Evolutionary conservation across 2,888 invertebrate species (phyloP), one percentile per base, ranked within the genome.

Genomic region (Zonitis immaculata): DNA sequence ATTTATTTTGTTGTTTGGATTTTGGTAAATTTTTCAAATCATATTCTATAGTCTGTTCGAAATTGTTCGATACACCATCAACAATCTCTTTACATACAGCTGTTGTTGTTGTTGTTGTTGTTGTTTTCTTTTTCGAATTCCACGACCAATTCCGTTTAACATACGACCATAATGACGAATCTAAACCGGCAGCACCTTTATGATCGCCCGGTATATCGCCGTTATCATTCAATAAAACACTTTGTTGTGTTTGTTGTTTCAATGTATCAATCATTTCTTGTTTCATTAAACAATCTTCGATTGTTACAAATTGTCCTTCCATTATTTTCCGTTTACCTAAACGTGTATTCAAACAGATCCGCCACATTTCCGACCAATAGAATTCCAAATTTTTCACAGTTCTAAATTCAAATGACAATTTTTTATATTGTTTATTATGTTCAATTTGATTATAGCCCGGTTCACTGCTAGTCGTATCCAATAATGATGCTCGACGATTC

Each of bases 171-270:
- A 89, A 75, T 0, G 82, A 77, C 0, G 88, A 86, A 69, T 89
- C 87, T 0, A 88, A 75, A 0, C 91, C 89, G 11, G 82, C 88
- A 0, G 89, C 88, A 1, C 88, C 89, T 50, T 79, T 75, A 4
- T 77, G 77, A 75, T 91, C 89, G 0, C 91, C 91, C 0, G 89
- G 89, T 27, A 88, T 75, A 6, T 74, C 67, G 0, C 87, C 87
- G 5, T 62, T 72, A 62, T 87, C 86, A 39, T 74, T 67, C 6
- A 26, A n/a, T 16, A 47, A 28, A 1, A 48, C 58, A 53, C 79
- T 78, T 1, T 78, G 73, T 0, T 78, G 71, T 1, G 69, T 66
- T 49, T 77, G 76, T 0, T 81, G 70, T 49, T 70, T 67, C 9
- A 77, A 56, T 1, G 79, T 72, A 45, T 75, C 70, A 4, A 79